phyloP scores from a whole-genome alignment of 2,888 invertebrate species.

The Strigamia transsilvanica region DNA sequence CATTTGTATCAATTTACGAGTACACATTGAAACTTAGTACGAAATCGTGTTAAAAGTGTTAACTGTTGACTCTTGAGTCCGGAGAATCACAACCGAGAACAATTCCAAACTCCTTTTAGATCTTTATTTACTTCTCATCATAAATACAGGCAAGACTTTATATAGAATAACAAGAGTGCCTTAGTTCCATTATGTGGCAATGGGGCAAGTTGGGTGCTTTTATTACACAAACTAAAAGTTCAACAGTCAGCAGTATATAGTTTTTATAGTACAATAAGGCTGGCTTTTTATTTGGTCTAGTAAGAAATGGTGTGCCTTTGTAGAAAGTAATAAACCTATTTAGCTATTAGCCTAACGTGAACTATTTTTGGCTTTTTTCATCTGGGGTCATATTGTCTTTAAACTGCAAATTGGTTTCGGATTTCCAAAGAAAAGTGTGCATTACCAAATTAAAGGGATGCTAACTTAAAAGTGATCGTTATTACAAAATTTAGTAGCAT shows the following conservation, averaged over 20 bases:
- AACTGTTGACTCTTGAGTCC: background rate
- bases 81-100: background rate
- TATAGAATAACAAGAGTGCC: constrained; percentile 16
- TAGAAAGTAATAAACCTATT: background rate
- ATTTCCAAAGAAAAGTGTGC: too few relatives aligned
- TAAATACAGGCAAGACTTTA: background rate
- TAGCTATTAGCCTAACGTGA: too few relatives aligned
- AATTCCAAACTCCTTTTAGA: background rate
- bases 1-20: background rate
- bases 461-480: too few relatives aligned
- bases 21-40: background rate
- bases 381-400: too few relatives aligned
- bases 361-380: too few relatives aligned
- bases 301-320: background rate
- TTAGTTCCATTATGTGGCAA: constrained; percentile 25
- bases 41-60: constrained; percentile 17
- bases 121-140: constrained; percentile 16
- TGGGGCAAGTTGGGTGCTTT: constrained; percentile 25
- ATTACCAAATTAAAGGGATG: too few relatives aligned
- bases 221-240: constrained; percentile 24
- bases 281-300: background rate
- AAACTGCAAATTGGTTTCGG: too few relatives aligned
- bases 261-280: constrained; percentile 16
- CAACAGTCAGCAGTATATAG: constrained; percentile 23
- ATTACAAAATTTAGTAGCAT: too few relatives aligned